Percentiles rank a stretch among this genome's conserved stretches.
phyloP scores from a whole-genome alignment of 2,797 vertebrate species.

The Jordanella pulchra region DNA sequence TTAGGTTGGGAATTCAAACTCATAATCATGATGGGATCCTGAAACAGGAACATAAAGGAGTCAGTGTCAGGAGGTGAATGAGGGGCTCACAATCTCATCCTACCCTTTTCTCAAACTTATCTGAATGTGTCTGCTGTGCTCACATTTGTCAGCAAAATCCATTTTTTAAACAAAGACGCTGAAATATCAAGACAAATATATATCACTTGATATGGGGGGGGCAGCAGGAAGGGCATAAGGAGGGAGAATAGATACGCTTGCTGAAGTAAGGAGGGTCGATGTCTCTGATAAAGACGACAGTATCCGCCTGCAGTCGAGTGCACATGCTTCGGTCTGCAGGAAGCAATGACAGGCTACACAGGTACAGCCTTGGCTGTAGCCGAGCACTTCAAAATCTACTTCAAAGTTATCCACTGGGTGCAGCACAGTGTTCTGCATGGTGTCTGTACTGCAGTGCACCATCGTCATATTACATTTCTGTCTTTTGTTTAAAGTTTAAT shows the following conservation, averaged over 20 bases:
- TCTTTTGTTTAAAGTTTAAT: not conserved
- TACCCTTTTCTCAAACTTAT: conserved; percentile 10
- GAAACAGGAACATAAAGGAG: not conserved
- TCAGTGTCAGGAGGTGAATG: conserved; percentile 11
- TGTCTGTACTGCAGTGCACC: not conserved
- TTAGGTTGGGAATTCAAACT: conserved; percentile 20
- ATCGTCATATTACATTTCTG: not conserved
- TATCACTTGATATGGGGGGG: not conserved
- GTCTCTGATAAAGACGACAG: conserved; percentile 27
- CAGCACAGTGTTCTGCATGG: not conserved
- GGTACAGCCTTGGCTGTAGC: not conserved
- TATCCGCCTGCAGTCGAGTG: conserved; percentile 46
- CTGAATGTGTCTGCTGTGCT: conserved; percentile 32
- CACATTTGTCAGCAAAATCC: conserved; percentile 48
- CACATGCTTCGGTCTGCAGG: conserved; percentile 25
- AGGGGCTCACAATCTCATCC: conserved; percentile 49
- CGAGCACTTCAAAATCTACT: not conserved
- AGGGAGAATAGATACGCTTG: conserved; percentile 13
- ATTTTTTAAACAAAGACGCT: not conserved
- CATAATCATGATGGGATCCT: not conserved
- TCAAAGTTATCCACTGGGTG: not conserved
- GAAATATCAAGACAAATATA: conserved; percentile 18
- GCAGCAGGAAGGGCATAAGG: not conserved
- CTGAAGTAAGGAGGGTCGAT: conserved; percentile 40
- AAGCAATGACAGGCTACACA: not conserved